Conservation (phyloP, 2,888 invertebrate species). For the Ectemnius continuus region DNA sequence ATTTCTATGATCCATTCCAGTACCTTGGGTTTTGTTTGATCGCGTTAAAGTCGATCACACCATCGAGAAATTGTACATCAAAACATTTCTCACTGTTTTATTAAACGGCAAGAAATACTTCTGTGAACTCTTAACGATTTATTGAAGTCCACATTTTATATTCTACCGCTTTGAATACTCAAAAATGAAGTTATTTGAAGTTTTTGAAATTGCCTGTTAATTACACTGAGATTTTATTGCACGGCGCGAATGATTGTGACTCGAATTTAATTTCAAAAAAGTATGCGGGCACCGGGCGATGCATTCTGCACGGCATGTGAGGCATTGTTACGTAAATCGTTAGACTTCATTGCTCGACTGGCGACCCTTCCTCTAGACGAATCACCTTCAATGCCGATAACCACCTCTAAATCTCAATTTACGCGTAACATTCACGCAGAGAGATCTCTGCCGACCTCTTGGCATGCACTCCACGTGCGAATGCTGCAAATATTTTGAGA, state of each 20-base stretch:
- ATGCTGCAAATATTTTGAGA: slow-evolving; percentile 27
- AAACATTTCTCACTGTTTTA: too few relatives aligned
- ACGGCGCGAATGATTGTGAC: neutral
- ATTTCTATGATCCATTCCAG: slow-evolving; percentile 10
- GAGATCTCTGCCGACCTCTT: slow-evolving; percentile 43
- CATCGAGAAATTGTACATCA: too few relatives aligned
- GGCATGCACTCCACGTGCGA: slow-evolving; percentile 22
- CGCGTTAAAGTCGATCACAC: too few relatives aligned
- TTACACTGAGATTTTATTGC: neutral
- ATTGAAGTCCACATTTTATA: too few relatives aligned
- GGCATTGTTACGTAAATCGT: slow-evolving; percentile 74
- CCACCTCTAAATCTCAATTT: slow-evolving; percentile 66
- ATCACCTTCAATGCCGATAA: slow-evolving; percentile 68
- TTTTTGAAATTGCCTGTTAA: too few relatives aligned
- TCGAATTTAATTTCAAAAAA: slow-evolving; percentile 29
- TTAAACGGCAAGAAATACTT: too few relatives aligned
- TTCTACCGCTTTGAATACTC: too few relatives aligned
- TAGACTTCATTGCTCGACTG: slow-evolving; percentile 69
- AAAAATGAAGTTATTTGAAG: too few relatives aligned
- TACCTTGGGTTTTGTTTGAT: neutral
- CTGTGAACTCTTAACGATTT: too few relatives aligned
- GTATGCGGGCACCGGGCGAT: slow-evolving; percentile 45
- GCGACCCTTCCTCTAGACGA: slow-evolving; percentile 68
- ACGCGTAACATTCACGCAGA: slow-evolving; percentile 48
- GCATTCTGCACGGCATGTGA: slow-evolving; percentile 58